phyloP scores from a whole-genome alignment of 1,140 invertebrate genomes.

The Drosophila rufa region DNA sequence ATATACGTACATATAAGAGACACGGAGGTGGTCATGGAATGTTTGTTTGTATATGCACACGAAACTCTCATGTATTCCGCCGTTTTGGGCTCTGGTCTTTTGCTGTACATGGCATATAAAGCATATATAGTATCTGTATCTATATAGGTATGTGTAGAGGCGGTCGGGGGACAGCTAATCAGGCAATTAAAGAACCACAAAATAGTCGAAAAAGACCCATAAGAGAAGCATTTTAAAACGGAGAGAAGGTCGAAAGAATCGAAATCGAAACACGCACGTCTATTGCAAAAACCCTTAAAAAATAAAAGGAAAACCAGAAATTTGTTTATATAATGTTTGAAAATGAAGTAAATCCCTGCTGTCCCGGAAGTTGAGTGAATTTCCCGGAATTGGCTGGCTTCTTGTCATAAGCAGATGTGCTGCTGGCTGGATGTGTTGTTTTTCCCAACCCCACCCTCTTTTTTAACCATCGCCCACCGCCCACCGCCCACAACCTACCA shows the following conservation, averaged over 20 bases:
- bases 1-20: conserved; percentile 23
- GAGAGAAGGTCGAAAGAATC: neutral
- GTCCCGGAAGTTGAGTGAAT: neutral
- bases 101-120: conserved; percentile 22
- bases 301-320: neutral
- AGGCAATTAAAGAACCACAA: conserved; percentile 54
- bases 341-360: conserved; percentile 4
- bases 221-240: conserved; percentile 23
- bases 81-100: conserved; percentile 46
- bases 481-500: neutral
- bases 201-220: conserved; percentile 35
- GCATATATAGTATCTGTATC: conserved; percentile 9
- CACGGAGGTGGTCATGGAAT: conserved; percentile 35
- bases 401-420: conserved; percentile 36
- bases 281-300: conserved; percentile 4
- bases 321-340: conserved; percentile 13
- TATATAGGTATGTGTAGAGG: conserved; percentile 19
- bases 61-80: conserved; percentile 27
- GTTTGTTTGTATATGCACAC: conserved; percentile 41
- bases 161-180: conserved; percentile 42
- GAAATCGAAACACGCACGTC: conserved; percentile 6
- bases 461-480: neutral
- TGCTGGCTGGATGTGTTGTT: conserved; percentile 4
- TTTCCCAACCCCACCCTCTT: conserved; percentile 23
- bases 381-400: conserved; percentile 17